Conservation (phyloP, 2,113 vertebrate species). For the Gila orcuttii region DNA sequence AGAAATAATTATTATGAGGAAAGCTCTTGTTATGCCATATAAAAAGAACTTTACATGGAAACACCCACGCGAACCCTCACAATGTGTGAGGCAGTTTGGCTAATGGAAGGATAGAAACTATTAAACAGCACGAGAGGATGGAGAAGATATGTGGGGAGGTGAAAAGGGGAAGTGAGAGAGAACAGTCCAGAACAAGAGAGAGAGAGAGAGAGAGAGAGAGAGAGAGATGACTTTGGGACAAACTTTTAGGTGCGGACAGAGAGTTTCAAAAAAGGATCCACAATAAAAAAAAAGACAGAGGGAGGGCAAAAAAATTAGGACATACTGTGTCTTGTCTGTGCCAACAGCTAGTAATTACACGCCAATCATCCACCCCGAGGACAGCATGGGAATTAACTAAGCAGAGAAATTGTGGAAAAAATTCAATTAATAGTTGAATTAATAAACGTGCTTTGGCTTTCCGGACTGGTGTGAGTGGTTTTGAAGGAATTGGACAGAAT, state of each 20-base stretch:
- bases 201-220: background rate
- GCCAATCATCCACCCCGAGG: slow-evolving; percentile 73
- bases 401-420: slow-evolving; percentile 68
- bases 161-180: background rate
- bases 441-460: slow-evolving; percentile 62
- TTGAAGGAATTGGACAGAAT: slow-evolving; percentile 39
- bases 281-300: slow-evolving; percentile 42
- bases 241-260: slow-evolving; percentile 11
- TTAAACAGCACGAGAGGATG: slow-evolving; percentile 44
- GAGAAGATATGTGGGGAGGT: slow-evolving; percentile 1
- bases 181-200: no score
- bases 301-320: slow-evolving; percentile 51
- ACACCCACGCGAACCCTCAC: slow-evolving; percentile 24
- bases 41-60: slow-evolving; percentile 25
- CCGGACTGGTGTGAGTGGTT: slow-evolving; percentile 36
- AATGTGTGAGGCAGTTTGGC: slow-evolving; percentile 22
- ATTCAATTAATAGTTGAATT: slow-evolving; percentile 76
- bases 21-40: slow-evolving; percentile 47
- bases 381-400: slow-evolving; percentile 72
- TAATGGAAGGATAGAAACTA: slow-evolving; percentile 44
- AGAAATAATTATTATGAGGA: slow-evolving; percentile 67
- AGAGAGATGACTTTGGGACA: background rate
- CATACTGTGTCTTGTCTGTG: slow-evolving; percentile 54
- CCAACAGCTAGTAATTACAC: slow-evolving; percentile 73
- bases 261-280: slow-evolving; percentile 39